phyloP scores from a whole-genome alignment of 2,888 invertebrate species.

The Lepeophtheirus nordmannii region DNA sequence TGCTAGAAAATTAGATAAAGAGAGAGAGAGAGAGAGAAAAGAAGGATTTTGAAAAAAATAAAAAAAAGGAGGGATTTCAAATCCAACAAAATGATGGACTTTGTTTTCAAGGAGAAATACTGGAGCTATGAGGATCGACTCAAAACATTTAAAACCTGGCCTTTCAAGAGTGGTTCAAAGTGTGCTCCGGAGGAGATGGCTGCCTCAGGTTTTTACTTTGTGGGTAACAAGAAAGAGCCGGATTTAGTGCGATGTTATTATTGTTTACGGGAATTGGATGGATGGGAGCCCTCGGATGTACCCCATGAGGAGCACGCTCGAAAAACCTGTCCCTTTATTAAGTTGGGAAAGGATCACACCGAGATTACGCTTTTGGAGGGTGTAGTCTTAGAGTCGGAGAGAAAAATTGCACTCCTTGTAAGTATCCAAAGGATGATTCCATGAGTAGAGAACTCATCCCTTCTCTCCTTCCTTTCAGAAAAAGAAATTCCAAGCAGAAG shows the following conservation, averaged over 20 bases:
- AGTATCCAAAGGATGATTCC: not conserved
- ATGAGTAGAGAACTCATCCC: not conserved
- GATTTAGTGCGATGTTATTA: slow-evolving; percentile 22
- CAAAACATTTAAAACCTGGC: not conserved
- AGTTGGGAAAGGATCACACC: not conserved
- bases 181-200: slow-evolving; percentile 15
- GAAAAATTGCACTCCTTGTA: not conserved
- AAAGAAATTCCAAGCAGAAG: not conserved
- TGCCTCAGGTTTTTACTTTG: slow-evolving; percentile 19
- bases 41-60: too few species aligned
- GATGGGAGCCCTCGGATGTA: slow-evolving; percentile 23
- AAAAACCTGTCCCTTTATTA: slow-evolving; percentile 10
- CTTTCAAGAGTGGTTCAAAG: not conserved
- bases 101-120: not conserved
- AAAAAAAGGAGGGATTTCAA: too few species aligned
- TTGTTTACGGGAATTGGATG: slow-evolving; percentile 21
- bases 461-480: not conserved
- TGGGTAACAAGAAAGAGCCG: slow-evolving; percentile 17
- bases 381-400: not conserved
- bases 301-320: slow-evolving; percentile 19
- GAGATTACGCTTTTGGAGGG: slow-evolving; percentile 14
- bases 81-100: not conserved
- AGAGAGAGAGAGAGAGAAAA: too few species aligned
- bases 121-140: slow-evolving; percentile 2
- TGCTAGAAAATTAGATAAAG: too few species aligned